Base-by-base conservation (phyloP, 2,888 invertebrate genomes). In the Sphaeridia pumilis region DNA sequence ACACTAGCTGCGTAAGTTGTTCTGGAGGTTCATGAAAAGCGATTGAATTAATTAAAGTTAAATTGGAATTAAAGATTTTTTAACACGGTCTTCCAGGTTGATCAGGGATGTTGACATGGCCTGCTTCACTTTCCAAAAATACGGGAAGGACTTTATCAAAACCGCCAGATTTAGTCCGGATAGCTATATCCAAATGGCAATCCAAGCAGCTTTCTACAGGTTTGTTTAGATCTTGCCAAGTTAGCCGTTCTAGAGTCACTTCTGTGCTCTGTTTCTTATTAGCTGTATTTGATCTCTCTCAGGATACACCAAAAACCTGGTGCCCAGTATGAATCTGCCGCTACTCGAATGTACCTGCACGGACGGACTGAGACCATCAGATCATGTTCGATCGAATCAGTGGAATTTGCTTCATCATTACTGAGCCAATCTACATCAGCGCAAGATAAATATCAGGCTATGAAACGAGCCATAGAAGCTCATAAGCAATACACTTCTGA, bases 281-380 rank as follows among this genome's bases (percentile, higher is more conserved):
- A n/a, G n/a, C n/a, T n/a, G n/a, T n/a, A n/a, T n/a, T n/a, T n/a
- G n/a, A n/a, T n/a, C n/a, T 45, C 54, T 63, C 62, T 52, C 65
- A 83, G 83, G 67, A 66, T 84, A 34, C 81, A 89, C 67, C 74
- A 77, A 55, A 74, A 74, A 47, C 82, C 87, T 3, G 84, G 82
- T 34, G 86, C 88, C 0, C 88, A 90, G 66, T 95, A 95, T 70
- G 95, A 95, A 73, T 87, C 89, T 0, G 94, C 87, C 0, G 85
- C 89, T 17, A 80, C 87, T 44, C 77, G 94, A 49, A 83, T 84
- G 75, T 94, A 82, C 69, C 74, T 77, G 14, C 81, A 83, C 58
- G 93, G 94, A 0, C 80, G 95, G 52, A 95, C 94, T 0, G 95
- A 95, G 73, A 92, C 90, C 0, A 94, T 97, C 61, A 78, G 95